These are phyloP conservation scores for Diorhabda elongata DNA, from an alignment of 1,140 invertebrate species.

Conservation along the genomic window DNA sequence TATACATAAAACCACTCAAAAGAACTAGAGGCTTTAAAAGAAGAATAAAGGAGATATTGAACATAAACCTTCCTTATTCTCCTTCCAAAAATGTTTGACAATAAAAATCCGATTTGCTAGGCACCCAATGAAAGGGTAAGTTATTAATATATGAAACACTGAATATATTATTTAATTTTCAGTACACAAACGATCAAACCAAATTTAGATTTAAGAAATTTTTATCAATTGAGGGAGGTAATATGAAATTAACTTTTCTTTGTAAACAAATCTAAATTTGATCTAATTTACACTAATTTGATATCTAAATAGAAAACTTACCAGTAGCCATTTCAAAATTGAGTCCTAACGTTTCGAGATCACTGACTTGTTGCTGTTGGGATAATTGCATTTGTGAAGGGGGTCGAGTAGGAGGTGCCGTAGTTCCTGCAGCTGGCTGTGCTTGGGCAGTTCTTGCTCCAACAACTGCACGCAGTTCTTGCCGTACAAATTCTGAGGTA, in stretches of 20 bases:
- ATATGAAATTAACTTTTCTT: too few species aligned
- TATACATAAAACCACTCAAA: too few species aligned
- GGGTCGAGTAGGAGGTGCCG: conserved; percentile 29
- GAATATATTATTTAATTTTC: too few species aligned
- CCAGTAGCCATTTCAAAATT: conserved; percentile 65
- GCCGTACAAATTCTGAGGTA: conserved; percentile 79
- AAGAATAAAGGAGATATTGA: too few species aligned
- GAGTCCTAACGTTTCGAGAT: conserved; percentile 65
- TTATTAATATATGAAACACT: too few species aligned
- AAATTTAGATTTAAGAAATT: too few species aligned
- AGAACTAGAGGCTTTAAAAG: too few species aligned
- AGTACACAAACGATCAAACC: too few species aligned
- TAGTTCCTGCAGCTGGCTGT: conserved; percentile 40
- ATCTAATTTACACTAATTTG: too few species aligned
- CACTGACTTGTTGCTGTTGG: conserved; percentile 43
- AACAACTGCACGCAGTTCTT: conserved; percentile 82
- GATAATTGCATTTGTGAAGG: conserved; percentile 32
- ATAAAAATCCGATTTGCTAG: background rate
- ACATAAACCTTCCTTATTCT: background rate
- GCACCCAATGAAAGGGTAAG: background rate
- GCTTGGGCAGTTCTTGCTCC: conserved; percentile 67
- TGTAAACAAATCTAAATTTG: too few species aligned
- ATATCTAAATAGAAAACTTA: conserved; percentile 41
- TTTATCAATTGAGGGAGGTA: too few species aligned
- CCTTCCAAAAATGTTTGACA: conserved; percentile 15